Evolutionary conservation across 1,140 invertebrate genomes (phyloP).

Genomic region (Potamilus streckersoni): DNA sequence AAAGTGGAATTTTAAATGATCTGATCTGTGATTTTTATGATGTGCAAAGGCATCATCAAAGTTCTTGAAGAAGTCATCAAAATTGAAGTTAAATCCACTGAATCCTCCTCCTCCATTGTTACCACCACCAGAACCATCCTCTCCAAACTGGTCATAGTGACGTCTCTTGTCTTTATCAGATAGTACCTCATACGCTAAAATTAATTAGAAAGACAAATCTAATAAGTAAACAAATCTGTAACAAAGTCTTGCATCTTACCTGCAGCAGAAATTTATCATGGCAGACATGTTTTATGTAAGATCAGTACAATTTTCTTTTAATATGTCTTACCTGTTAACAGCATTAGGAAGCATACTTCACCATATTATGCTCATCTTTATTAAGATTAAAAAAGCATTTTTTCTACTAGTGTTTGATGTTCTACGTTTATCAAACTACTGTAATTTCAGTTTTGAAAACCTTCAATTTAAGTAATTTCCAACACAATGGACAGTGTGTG

Average conservation of each 20-base stretch:
- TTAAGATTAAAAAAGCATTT: too few species aligned
- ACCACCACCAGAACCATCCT: constrained; percentile 30
- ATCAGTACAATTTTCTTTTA: too few species aligned
- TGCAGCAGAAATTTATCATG: too few species aligned
- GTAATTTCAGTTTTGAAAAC: too few species aligned
- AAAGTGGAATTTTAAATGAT: constrained; percentile 39
- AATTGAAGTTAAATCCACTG: constrained; percentile 52
- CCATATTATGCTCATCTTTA: too few species aligned
- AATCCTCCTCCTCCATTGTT: constrained; percentile 29
- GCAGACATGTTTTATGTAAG: too few species aligned
- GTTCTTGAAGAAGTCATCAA: constrained; percentile 61
- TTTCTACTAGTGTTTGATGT: too few species aligned
- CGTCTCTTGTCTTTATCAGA: constrained; percentile 92
- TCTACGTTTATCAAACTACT: too few species aligned
- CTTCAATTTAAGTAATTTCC: too few species aligned
- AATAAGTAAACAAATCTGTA: not conserved
- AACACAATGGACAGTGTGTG: too few species aligned
- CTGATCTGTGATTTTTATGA: constrained; percentile 15
- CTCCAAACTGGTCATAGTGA: constrained; percentile 92
- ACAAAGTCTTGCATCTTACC: not conserved
- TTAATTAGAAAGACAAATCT: not conserved
- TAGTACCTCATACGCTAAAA: constrained; percentile 90
- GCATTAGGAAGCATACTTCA: too few species aligned
- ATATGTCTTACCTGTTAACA: too few species aligned
- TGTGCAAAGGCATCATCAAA: constrained; percentile 58